phyloP scores from a whole-genome alignment of 2,113 vertebrate genomes.

The Caranx ignobilis region DNA sequence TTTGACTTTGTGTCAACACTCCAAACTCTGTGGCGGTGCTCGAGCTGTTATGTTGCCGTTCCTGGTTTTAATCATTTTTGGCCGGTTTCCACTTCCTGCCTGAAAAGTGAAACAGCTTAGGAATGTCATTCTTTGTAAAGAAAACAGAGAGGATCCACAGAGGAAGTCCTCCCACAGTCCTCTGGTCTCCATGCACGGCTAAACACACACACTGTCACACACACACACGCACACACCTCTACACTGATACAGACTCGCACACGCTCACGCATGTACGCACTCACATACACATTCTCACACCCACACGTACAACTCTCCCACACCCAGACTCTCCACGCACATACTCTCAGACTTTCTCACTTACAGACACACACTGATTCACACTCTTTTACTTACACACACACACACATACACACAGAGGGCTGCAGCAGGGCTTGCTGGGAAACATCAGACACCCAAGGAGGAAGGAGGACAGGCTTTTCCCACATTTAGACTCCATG shows the following conservation, averaged over 20 bases:
- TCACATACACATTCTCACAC: constrained; percentile 66
- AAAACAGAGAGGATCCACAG: constrained; percentile 98
- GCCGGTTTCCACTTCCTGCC: constrained; percentile 96
- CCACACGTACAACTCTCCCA: constrained; percentile 56
- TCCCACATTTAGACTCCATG: constrained; percentile 99
- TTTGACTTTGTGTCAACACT: constrained; percentile 93
- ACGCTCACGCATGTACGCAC: constrained; percentile 21
- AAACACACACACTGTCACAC: constrained; percentile 82
- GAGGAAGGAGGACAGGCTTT: constrained; percentile 99
- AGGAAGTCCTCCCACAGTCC: constrained; percentile 98
- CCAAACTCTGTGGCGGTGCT: constrained; percentile 88
- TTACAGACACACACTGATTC: constrained; percentile 56
- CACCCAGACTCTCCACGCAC: constrained; percentile 11
- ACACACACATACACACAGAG: constrained; percentile 66
- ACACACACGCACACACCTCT: constrained; percentile 65
- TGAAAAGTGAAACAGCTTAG: constrained; percentile 99
- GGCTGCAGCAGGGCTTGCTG: constrained; percentile 88
- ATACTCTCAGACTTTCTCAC: constrained; percentile 60
- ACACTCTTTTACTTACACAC: constrained; percentile 39
- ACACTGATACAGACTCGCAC: constrained; percentile 30
- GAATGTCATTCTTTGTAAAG: constrained; percentile 99
- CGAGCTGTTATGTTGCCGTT: constrained; percentile 91
- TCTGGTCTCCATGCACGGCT: constrained; percentile 81
- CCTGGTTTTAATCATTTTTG: constrained; percentile 98
- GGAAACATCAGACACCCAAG: constrained; percentile 97